Conservation (phyloP, 2,888 invertebrate species). For the Sarcophaga carnaria region DNA sequence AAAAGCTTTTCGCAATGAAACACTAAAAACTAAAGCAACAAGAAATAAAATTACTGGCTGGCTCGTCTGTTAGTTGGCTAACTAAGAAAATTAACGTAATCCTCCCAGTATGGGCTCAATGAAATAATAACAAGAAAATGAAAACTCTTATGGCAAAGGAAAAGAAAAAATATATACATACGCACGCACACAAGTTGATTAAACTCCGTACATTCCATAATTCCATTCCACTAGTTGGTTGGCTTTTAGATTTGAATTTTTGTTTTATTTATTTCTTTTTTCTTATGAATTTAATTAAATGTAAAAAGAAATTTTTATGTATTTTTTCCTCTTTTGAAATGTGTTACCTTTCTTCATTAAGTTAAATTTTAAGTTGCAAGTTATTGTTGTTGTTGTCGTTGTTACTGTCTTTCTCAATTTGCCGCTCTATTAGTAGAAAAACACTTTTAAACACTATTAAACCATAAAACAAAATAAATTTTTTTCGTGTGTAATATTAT, state of each 20-base stretch:
- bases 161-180: slow-evolving; percentile 21
- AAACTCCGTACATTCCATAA: slow-evolving; percentile 35
- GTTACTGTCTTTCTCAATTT: slow-evolving; percentile 20
- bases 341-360: slow-evolving; percentile 46
- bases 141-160: slow-evolving; percentile 14
- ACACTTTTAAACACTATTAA: slow-evolving; percentile 54
- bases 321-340: background rate
- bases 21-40: slow-evolving; percentile 11
- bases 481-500: slow-evolving; percentile 36
- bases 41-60: slow-evolving; percentile 2
- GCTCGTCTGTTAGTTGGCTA: slow-evolving; percentile 25
- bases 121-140: slow-evolving; percentile 20
- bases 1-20: slow-evolving; percentile 36
- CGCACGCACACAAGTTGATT: slow-evolving; percentile 47
- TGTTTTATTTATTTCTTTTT: too few species aligned
- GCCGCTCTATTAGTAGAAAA: slow-evolving; percentile 51
- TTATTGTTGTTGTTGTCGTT: slow-evolving; percentile 14
- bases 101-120: slow-evolving; percentile 32
- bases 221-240: slow-evolving; percentile 3
- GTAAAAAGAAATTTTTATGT: slow-evolving; percentile 14
- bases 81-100: slow-evolving; percentile 62
- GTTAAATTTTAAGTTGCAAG: slow-evolving; percentile 3
- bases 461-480: slow-evolving; percentile 51
- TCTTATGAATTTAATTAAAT: background rate
- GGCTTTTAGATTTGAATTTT: background rate